Evolutionary conservation across 2,888 invertebrate genomes (phyloP), one percentile per base, ranked within the genome.

Genomic region (Melinaea marsaeus): DNA sequence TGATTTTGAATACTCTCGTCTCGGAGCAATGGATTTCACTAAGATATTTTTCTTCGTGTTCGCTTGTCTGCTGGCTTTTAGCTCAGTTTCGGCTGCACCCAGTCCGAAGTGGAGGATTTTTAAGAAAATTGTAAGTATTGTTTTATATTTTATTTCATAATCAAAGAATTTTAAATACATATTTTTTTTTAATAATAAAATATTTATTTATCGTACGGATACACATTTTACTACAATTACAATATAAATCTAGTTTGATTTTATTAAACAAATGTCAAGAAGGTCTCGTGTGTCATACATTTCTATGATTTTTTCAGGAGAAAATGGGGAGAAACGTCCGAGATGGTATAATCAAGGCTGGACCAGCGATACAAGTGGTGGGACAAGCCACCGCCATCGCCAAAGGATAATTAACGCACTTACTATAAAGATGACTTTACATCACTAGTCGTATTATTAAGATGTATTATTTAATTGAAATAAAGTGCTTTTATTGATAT

Each of bases 101-200:
- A 72, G 72, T 42, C 84, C 84, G 0, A 73, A 72, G 64, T 83
- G 83, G 82, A 84, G 79, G 58, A 62, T 79, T 6, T 83, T 83
- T 62, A 84, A 84, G 69, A 84, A 79, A 77, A 71, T 85, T 74
- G 85, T 85, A 73, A 84, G 80, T 79, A 54, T 47, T 60, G 45
- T 61, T 13, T 11, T 48, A 34, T 63, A 32, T 55, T 55, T 45
- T 57, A 13, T 56, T 62, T 51, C 5, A 13, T 22, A 22, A 22
- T 22, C 22, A 22, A 22, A 60, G 4, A 32, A 45, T n/a, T 22
- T 32, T 42, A 42, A n/a, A 37, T n/a, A 33, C 13, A 35, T 13
- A 60, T 34, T 57, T 51, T 6, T 7, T 33, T 42, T 59, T 22
- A 13, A 47, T 1, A 34, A 57, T n/a, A 37, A 37, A 37, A 37